Percentiles rank a stretch among this genome's conserved stretches.
phyloP scores from a whole-genome alignment of 2,888 invertebrate genomes.

The Thereva unica region DNA sequence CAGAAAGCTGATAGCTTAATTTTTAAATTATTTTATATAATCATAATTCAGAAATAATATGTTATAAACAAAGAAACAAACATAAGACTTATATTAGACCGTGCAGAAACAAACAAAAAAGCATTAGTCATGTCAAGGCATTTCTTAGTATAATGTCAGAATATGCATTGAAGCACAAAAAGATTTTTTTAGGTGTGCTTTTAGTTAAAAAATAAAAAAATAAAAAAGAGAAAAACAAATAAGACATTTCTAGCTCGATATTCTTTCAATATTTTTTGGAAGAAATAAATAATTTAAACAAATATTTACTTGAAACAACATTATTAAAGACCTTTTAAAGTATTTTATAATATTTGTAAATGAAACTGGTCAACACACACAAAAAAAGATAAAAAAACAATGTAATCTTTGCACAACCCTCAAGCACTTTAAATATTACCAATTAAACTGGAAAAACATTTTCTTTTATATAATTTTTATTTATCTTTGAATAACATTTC shows the following conservation, averaged over 20 bases:
- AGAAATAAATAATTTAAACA: conserved; percentile 9
- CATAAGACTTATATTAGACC: conserved; percentile 26
- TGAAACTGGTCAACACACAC: too few relatives aligned
- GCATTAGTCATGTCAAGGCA: conserved; percentile 35
- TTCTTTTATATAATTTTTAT: conserved; percentile 4
- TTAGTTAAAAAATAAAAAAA: too few relatives aligned
- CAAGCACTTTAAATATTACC: background rate
- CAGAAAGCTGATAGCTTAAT: conserved; percentile 62
- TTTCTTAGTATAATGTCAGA: background rate
- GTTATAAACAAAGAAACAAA: conserved; percentile 27
- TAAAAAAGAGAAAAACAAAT: too few relatives aligned
- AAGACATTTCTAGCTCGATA: conserved; percentile 11
- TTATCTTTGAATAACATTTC: conserved; percentile 1
- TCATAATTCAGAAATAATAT: conserved; percentile 21
- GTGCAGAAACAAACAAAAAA: conserved; percentile 9
- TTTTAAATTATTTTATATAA: conserved; percentile 28
- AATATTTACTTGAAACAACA: too few relatives aligned
- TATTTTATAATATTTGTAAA: conserved; percentile 10
- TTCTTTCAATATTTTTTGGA: conserved; percentile 21
- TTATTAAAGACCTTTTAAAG: background rate
- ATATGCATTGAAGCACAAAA: background rate
- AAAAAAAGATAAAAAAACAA: too few relatives aligned
- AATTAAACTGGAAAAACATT: conserved; percentile 4
- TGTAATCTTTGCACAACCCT: conserved; percentile 20
- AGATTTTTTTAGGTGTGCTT: too few relatives aligned